Conservation (phyloP, 2,113 vertebrate genomes). For the Anhinga rufa region DNA sequence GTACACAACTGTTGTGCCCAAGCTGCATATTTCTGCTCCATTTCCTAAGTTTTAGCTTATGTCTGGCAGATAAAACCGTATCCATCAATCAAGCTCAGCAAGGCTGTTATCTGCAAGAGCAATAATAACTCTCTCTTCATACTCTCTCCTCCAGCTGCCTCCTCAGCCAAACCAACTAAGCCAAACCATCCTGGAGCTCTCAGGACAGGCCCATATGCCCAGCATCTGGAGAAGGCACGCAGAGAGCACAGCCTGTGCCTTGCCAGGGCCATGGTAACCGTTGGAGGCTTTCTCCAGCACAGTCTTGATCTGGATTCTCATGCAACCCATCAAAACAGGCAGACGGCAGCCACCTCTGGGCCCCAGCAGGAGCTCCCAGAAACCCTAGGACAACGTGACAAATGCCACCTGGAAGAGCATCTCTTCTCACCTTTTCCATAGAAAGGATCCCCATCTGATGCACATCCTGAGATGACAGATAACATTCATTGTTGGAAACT, state of each 20-base stretch:
- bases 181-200: constrained; percentile 7
- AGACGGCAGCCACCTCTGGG: not conserved
- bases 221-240: constrained; percentile 14
- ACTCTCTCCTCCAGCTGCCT: constrained; percentile 4
- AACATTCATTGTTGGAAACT: not conserved
- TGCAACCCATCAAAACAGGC: not conserved
- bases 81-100: constrained; percentile 44
- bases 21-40: constrained; percentile 6
- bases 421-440: not conserved
- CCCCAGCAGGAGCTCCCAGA: not conserved
- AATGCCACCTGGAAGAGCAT: not conserved
- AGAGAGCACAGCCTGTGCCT: not conserved
- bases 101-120: constrained; percentile 25
- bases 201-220: constrained; percentile 34
- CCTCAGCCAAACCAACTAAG: not conserved
- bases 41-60: constrained; percentile 17
- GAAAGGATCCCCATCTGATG: not conserved
- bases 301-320: not conserved
- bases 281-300: not conserved
- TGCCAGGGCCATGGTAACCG: not conserved
- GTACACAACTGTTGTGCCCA: not conserved
- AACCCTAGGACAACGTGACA: not conserved
- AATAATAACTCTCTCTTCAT: not conserved
- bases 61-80: constrained; percentile 22
- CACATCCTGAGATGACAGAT: constrained; percentile 2